A percentile compares a stretch with the other conserved stretches of the same genome.
Evolutionary conservation across 2,888 invertebrate species (phyloP).

Genomic region (Drosophila nr. perissopoda): DNA sequence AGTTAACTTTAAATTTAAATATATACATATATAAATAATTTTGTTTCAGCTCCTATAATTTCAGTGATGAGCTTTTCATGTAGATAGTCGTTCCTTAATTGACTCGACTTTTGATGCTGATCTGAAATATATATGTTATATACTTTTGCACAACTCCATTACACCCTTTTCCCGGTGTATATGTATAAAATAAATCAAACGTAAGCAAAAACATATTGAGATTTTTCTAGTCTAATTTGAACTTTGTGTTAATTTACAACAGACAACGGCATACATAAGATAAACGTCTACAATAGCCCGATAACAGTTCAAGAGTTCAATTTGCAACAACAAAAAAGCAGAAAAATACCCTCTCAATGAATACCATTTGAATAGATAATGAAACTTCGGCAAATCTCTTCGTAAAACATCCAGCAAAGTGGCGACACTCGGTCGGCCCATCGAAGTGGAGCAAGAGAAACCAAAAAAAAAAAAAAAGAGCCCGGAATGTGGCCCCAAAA

Average conservation of each 20-base stretch:
- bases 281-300: constrained; percentile 11
- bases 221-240: background rate
- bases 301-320: constrained; percentile 16
- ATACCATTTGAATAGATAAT: constrained; percentile 55
- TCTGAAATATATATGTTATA: background rate
- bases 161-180: background rate
- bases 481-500: constrained; percentile 56
- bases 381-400: constrained; percentile 48
- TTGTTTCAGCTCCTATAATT: background rate
- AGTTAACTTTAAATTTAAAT: background rate
- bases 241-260: background rate
- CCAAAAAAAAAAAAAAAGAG: background rate
- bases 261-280: constrained; percentile 15
- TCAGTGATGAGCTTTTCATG: background rate
- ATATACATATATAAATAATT: background rate
- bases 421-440: constrained; percentile 50
- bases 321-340: background rate
- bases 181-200: background rate
- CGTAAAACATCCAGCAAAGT: constrained; percentile 58
- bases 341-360: constrained; percentile 6
- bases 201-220: background rate
- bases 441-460: constrained; percentile 28
- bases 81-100: background rate
- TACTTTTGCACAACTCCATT: background rate
- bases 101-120: background rate